phyloP scores from a whole-genome alignment of 2,888 invertebrate genomes.

The Cataglyphis albicans region DNA sequence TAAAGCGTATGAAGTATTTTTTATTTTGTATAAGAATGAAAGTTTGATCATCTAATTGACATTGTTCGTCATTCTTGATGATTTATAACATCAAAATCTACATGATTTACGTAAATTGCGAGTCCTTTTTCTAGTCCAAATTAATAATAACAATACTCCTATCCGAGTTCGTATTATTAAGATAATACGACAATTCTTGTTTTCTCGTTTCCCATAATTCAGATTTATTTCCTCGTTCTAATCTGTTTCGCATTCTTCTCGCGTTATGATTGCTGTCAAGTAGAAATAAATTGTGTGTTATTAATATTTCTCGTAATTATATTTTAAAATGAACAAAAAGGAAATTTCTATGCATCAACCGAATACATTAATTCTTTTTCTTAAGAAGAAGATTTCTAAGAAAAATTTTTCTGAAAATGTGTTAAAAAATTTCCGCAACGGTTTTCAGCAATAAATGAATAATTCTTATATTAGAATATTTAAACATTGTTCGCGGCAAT shows the following conservation, averaged over 20 bases:
- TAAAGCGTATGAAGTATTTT: not conserved
- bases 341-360: not conserved
- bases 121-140: conserved; percentile 1
- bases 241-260: conserved; percentile 11
- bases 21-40: not conserved
- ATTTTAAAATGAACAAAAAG: not conserved
- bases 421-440: not conserved
- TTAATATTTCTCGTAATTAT: not conserved
- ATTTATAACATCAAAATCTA: not conserved
- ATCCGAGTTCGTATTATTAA: conserved; percentile 56
- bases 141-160: conserved; percentile 65
- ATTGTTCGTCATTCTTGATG: not conserved
- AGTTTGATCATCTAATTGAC: not conserved
- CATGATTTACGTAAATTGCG: not conserved
- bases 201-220: not conserved
- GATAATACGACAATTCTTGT: not conserved
- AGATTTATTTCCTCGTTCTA: not conserved
- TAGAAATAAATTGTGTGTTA: not conserved
- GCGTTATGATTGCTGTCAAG: not conserved
- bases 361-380: not conserved
- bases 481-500: not conserved
- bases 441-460: not conserved
- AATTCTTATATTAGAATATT: not conserved
- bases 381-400: not conserved
- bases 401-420: not conserved